A percentile compares a stretch with the other conserved stretches of the same genome.
These are phyloP conservation scores for Dicyrtoma fusca DNA, from an alignment of 2,888 invertebrate species.

Conservation along the genomic window DNA sequence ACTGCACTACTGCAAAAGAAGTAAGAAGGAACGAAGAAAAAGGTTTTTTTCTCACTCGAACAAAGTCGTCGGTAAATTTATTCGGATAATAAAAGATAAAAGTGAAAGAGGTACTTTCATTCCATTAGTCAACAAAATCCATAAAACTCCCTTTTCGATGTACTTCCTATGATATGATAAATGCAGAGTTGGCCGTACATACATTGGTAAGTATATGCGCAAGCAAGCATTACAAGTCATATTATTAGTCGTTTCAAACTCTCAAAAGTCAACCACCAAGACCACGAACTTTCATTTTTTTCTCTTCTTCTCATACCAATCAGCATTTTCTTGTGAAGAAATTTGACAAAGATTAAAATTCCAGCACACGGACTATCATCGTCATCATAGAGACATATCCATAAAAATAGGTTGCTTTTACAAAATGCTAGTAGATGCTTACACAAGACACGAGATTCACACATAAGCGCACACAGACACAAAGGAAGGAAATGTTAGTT, in stretches of 20 bases:
- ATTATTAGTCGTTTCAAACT: not conserved
- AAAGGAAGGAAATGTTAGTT: too few relatives aligned
- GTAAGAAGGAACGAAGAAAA: not conserved
- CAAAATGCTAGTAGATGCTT: too few relatives aligned
- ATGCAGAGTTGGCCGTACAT: not conserved
- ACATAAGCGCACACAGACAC: too few relatives aligned
- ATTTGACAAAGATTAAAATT: too few relatives aligned
- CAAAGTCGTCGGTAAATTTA: conserved; percentile 21
- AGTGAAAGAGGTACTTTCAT: conserved; percentile 13
- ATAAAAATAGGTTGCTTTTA: too few relatives aligned
- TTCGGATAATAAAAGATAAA: conserved; percentile 21
- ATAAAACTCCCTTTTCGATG: not conserved
- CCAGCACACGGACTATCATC: too few relatives aligned
- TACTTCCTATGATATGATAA: not conserved
- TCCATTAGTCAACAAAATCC: not conserved
- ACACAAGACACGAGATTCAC: too few relatives aligned
- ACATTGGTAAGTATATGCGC: not conserved
- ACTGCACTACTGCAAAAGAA: too few relatives aligned
- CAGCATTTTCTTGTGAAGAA: conserved; percentile 6
- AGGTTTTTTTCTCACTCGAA: not conserved
- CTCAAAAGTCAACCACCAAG: not conserved
- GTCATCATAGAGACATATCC: too few relatives aligned
- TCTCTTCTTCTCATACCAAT: not conserved
- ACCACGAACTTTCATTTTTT: not conserved
- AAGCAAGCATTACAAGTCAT: not conserved